Evolutionary conservation across 1,140 invertebrate species (phyloP).

Genomic region (Pogonomyrmex barbatus): DNA sequence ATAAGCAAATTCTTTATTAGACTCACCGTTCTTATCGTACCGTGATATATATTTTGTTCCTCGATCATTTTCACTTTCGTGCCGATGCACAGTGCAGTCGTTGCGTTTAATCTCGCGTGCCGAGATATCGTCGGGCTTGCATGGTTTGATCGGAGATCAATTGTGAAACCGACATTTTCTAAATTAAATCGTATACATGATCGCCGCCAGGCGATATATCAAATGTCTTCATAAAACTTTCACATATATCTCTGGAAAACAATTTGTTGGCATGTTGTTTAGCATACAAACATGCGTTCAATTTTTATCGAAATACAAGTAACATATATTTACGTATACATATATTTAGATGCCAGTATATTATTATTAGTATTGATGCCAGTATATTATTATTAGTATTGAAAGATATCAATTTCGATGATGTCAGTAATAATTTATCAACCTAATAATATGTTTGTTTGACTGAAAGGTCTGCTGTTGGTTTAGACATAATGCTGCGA

Average conservation of each 20-base stretch:
- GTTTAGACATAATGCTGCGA: constrained; percentile 31
- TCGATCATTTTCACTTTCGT: constrained; percentile 39
- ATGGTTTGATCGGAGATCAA: constrained; percentile 29
- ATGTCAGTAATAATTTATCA: not conserved
- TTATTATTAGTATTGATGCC: not conserved
- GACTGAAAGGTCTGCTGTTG: constrained; percentile 40
- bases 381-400: not conserved
- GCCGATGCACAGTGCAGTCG: not conserved
- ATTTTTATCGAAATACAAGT: not conserved
- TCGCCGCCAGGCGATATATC: not conserved
- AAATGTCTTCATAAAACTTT: not conserved
- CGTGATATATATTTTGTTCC: constrained; percentile 38
- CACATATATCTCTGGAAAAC: not conserved
- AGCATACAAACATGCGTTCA: not conserved
- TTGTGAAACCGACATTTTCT: constrained; percentile 34
- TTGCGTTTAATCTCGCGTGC: constrained; percentile 48
- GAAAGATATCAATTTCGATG: not conserved
- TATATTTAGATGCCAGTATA: too few relatives aligned
- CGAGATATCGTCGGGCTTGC: constrained; percentile 38
- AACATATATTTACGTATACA: not conserved
- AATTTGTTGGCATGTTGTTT: not conserved
- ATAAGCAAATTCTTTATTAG: not conserved
- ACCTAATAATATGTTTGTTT: constrained; percentile 7
- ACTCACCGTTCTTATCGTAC: constrained; percentile 16
- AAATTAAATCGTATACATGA: constrained; percentile 42